These are phyloP conservation scores for Blastobasis adustella DNA, from an alignment of 2,888 invertebrate species.

Conservation along the genomic window DNA sequence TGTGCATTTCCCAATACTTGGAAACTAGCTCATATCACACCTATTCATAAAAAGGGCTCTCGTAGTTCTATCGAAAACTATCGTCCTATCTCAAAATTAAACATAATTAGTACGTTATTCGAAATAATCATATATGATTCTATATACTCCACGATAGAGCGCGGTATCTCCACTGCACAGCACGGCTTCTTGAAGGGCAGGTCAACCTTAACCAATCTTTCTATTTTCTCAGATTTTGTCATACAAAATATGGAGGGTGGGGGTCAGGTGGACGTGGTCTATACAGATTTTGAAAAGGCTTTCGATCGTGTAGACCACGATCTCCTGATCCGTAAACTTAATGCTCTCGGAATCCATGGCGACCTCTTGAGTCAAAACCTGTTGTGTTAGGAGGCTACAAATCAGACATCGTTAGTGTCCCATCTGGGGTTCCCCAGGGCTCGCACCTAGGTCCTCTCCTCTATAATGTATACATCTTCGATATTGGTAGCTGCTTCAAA, in stretches of 20 bases:
- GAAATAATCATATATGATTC: conserved; percentile 3
- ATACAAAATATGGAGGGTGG: neutral
- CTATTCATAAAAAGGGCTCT: conserved; percentile 3
- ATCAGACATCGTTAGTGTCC: no score
- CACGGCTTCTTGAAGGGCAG: conserved; percentile 4
- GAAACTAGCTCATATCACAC: conserved; percentile 2
- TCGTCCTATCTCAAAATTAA: neutral
- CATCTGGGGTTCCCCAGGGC: no score
- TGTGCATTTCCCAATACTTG: conserved; percentile 3
- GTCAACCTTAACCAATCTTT: conserved; percentile 3
- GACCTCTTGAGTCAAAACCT: neutral
- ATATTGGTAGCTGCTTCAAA: no score
- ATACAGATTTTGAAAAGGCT: conserved; percentile 3
- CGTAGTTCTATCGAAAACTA: conserved; percentile 1
- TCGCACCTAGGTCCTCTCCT: no score
- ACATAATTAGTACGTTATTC: conserved; percentile 1
- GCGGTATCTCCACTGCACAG: neutral
- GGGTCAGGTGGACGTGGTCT: conserved; percentile 4
- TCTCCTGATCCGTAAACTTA: no score
- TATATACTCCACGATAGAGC: neutral
- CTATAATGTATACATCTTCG: no score
- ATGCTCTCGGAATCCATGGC: no score
- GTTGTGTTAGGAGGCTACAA: neutral
- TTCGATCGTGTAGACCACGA: no score
- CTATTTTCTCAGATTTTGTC: neutral